These are phyloP conservation scores for Melierax canorus DNA, from an alignment of 2,113 vertebrate species.

Conservation along the genomic window DNA sequence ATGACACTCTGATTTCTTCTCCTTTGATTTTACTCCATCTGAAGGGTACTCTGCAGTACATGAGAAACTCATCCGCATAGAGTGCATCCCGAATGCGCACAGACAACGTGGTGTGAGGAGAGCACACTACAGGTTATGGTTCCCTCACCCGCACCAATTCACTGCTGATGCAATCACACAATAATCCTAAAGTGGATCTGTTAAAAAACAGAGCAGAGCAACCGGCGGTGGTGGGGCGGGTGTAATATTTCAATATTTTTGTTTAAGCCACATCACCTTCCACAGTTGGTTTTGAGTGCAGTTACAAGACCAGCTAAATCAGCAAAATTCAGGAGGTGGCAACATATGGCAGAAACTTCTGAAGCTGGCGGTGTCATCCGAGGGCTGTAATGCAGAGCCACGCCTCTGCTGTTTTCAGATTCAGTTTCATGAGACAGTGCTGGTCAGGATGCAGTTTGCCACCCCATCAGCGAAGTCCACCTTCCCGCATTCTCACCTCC, in stretches of 20 bases:
- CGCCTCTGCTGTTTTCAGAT: neutral
- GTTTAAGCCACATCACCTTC: neutral
- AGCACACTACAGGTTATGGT: accelerated
- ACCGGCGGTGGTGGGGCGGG: neutral
- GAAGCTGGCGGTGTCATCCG: neutral
- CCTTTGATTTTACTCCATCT: neutral
- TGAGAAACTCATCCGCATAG: neutral
- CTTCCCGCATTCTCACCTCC: neutral
- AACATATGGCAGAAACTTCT: neutral
- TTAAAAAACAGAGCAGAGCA: neutral
- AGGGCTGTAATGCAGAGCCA: neutral
- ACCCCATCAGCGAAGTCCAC: neutral
- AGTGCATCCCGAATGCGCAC: neutral
- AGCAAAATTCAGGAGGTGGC: neutral
- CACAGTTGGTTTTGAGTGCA: neutral
- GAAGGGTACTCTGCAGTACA: neutral
- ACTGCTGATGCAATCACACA: neutral
- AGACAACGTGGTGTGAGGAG: accelerated
- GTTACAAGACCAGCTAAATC: neutral
- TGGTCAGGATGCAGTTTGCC: neutral
- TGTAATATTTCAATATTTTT: neutral
- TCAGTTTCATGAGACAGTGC: neutral
- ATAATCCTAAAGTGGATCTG: neutral
- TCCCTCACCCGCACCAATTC: neutral
- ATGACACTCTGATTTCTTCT: neutral